A percentile compares a stretch with the other conserved stretches of the same genome.
Conservation (phyloP, 2,888 invertebrate species). For the Sinohyriopsis cumingii region DNA sequence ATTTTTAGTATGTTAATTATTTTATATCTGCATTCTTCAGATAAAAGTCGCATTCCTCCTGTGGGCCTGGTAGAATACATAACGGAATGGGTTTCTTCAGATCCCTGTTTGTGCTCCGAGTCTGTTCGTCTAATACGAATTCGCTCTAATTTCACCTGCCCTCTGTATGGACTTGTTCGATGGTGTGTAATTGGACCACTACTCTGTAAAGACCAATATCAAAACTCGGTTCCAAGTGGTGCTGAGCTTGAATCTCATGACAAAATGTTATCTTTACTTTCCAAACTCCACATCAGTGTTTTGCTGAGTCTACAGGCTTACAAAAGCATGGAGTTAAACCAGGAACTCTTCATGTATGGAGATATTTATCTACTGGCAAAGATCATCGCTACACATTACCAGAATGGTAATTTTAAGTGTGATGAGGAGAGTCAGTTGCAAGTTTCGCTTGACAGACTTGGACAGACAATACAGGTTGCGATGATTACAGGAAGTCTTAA, state of each 20-base stretch:
- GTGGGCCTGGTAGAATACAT: conserved; percentile 53
- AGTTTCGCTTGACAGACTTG: conserved; percentile 83
- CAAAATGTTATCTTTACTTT: conserved; percentile 44
- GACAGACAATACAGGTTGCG: conserved; percentile 88
- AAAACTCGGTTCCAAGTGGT: conserved; percentile 1
- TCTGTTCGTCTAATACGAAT: conserved; percentile 60
- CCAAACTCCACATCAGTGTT: conserved; percentile 58
- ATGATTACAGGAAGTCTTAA: conserved; percentile 85
- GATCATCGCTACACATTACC: conserved; percentile 30
- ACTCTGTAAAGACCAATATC: conserved; percentile 13
- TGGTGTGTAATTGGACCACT: conserved; percentile 64
- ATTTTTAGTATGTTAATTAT: too few relatives aligned
- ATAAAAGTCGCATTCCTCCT: conserved; percentile 50
- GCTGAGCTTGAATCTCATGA: conserved; percentile 5
- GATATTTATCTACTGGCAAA: conserved; percentile 43
- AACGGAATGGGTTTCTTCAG: conserved; percentile 61
- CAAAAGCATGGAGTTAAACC: conserved; percentile 49
- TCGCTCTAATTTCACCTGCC: conserved; percentile 58
- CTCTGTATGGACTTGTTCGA: conserved; percentile 59
- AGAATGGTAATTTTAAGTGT: conserved; percentile 18
- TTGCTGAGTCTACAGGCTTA: conserved; percentile 54
- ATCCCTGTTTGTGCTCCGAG: conserved; percentile 61
- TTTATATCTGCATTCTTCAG: conserved; percentile 31
- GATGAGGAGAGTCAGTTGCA: conserved; percentile 72
- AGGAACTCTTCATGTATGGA: conserved; percentile 48